Evolutionary conservation across 2,797 vertebrate genomes (phyloP).

Genomic region (Anabas testudineus): DNA sequence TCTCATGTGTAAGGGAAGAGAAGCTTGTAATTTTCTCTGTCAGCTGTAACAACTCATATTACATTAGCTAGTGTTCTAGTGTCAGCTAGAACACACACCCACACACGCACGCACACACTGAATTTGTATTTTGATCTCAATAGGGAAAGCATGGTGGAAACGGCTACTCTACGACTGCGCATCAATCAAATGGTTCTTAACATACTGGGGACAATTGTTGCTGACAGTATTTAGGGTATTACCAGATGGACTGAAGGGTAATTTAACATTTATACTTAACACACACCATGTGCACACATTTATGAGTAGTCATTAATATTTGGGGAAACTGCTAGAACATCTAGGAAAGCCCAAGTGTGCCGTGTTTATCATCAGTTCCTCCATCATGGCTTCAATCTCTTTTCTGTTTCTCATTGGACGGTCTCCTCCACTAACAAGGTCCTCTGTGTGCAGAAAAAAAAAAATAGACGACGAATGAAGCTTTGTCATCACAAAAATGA

Average conservation of each 20-base stretch:
- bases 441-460: slow-evolving; percentile 49
- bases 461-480: slow-evolving; percentile 50
- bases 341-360: slow-evolving; percentile 30
- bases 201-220: slow-evolving; percentile 45
- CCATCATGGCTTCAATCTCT: slow-evolving; percentile 43
- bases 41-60: slow-evolving; percentile 56
- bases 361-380: slow-evolving; percentile 50
- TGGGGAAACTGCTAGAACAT: slow-evolving; percentile 47
- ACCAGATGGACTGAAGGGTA: slow-evolving; percentile 47
- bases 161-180: slow-evolving; percentile 23
- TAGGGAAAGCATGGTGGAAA: slow-evolving; percentile 30
- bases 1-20: slow-evolving; percentile 32
- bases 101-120: slow-evolving; percentile 2
- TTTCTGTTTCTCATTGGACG: slow-evolving; percentile 70
- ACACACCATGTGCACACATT: slow-evolving; percentile 41
- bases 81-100: slow-evolving; percentile 13
- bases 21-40: slow-evolving; percentile 45
- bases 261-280: slow-evolving; percentile 53
- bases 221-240: slow-evolving; percentile 67
- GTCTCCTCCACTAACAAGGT: slow-evolving; percentile 54
- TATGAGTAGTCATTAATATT: slow-evolving; percentile 44
- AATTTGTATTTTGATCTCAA: slow-evolving; percentile 26
- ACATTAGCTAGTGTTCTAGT: slow-evolving; percentile 19
- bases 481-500: slow-evolving; percentile 56
- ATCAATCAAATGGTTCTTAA: slow-evolving; percentile 60